These are phyloP conservation scores for Tragopan temminckii DNA, from an alignment of 2,797 vertebrate genomes.

Conservation along the genomic window DNA sequence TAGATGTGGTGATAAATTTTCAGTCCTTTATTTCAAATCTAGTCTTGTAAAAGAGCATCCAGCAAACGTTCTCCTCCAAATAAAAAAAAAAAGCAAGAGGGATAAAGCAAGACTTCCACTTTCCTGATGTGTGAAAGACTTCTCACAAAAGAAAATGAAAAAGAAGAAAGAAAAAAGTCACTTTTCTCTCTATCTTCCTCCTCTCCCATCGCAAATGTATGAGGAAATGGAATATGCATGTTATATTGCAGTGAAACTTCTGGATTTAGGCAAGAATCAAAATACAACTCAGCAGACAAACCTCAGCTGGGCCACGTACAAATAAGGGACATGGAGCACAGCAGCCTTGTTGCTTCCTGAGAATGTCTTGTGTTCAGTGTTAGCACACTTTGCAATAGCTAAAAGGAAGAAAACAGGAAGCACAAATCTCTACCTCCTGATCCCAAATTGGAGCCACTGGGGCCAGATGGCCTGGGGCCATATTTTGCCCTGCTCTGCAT, in stretches of 20 bases:
- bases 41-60: not conserved
- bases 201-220: fast-evolving
- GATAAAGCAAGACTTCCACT: not conserved
- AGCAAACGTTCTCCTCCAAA: not conserved
- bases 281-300: not conserved
- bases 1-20: not conserved
- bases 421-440: not conserved
- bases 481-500: slow-evolving; percentile 3
- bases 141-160: not conserved
- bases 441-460: not conserved
- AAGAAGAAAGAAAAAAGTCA: not conserved
- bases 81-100: not conserved
- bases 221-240: not conserved
- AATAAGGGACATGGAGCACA: not conserved
- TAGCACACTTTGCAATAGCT: not conserved
- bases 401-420: not conserved
- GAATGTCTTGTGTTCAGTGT: not conserved
- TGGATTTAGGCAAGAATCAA: not conserved
- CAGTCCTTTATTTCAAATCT: not conserved
- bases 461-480: not conserved
- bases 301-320: not conserved
- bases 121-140: not conserved
- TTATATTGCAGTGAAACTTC: not conserved
- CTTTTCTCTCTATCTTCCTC: not conserved
- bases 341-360: not conserved